Evolutionary conservation across 2,797 vertebrate genomes (phyloP), one percentile per base, ranked within the genome.

Genomic region (Eremophila alpestris): DNA sequence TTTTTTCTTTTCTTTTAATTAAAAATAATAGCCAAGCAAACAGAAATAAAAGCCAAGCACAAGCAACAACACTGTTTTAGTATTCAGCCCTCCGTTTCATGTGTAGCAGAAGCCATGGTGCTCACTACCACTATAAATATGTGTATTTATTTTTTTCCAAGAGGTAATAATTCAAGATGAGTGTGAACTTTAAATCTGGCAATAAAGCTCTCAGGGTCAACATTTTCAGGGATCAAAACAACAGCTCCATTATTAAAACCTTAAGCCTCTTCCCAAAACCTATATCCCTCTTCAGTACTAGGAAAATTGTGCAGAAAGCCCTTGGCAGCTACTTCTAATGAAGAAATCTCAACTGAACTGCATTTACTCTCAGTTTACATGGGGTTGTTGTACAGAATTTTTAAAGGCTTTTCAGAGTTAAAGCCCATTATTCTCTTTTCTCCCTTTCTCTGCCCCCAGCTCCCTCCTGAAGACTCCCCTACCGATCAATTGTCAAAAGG

Each of bases 211-310:
- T 91, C 52, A 67, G 68, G 83, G 81, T 96, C 89, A 94, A 60
- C 9, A 10, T 83, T 95, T 80, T 58, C 77, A 95, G 76, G 45
- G 83, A 95, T 97, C 92, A 93, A 93, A 92, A 19, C 88, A 96
- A 97, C 94, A 96, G 91, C 52, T 94, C 68, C 69, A 69, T 96
- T 94, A 95, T 94, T 91, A 97, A 97, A 97, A 96, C 65, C 24
- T 45, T 68, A 84, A 97, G 74, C 84, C 34, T 71, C 79, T 79
- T 96, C 90, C 48, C 36, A 78, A 93, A 91, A 54, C 67, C 77
- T 46, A 69, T 46, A 75, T 90, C 87, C 82, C 52, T 71, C 58
- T 82, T 63, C 45, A 87, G 83, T 32, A 71, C 63, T 21, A 58
- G 20, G 32, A 83, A 89, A 95, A 95, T 87, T 51, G 41, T 78